Evolutionary conservation across 2,113 vertebrate genomes (phyloP).

Genomic region (Trematomus loennbergii): DNA sequence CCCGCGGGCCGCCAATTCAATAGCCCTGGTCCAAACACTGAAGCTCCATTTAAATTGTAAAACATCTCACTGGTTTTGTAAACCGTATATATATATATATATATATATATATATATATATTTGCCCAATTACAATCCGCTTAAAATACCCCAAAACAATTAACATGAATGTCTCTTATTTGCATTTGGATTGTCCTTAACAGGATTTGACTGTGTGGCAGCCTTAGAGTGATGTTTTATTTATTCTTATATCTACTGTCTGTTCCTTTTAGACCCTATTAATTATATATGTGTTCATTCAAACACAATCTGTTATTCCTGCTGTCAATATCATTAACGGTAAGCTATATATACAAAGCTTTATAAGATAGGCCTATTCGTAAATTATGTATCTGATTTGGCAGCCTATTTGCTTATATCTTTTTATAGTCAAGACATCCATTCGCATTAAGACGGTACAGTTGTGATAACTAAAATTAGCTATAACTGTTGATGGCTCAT

Average conservation of each 20-base stretch:
- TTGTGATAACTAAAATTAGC: not conserved
- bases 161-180: not conserved
- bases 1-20: too few relatives aligned
- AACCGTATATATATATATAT: too few relatives aligned
- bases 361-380: not conserved
- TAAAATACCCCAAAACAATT: not conserved
- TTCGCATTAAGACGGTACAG: not conserved
- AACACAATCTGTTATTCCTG: not conserved
- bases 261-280: not conserved
- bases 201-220: not conserved
- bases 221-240: slow-evolving; percentile 2
- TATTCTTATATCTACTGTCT: not conserved
- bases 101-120: not conserved
- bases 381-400: not conserved
- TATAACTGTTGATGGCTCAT: not conserved
- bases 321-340: too few relatives aligned
- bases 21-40: not conserved
- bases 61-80: not conserved
- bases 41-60: slow-evolving; percentile 3
- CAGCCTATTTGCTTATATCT: not conserved
- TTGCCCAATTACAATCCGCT: not conserved
- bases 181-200: not conserved
- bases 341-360: too few relatives aligned
- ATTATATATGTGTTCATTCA: not conserved
- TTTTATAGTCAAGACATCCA: not conserved